Evolutionary conservation across 2,113 vertebrate genomes (phyloP), one percentile per base, ranked within the genome.

Genomic region (Embiotoca jacksoni): DNA sequence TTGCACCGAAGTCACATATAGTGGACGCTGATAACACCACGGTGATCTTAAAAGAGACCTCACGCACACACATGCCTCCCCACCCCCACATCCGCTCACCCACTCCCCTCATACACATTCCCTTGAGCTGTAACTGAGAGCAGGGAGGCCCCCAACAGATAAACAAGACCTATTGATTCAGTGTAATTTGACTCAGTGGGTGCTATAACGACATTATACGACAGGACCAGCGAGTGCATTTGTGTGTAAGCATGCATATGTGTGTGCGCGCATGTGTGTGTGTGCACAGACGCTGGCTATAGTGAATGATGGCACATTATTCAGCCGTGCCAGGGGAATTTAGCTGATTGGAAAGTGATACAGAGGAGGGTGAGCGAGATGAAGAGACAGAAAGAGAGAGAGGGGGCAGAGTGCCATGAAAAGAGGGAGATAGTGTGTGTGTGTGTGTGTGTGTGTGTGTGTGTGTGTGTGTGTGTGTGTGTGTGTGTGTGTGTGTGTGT

Each of bases 161-260:
- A 91, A 91, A 92, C 89, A 90, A 84, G 86, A 86, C 84, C 87
- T 89, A 93, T 91, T 91, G 92, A 93, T 92, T 89, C 83, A 65
- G 75, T 83, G 84, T 91, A 88, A 93, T 90, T 91, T 89, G 83
- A 90, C 88, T 83, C 88, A 72, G 70, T 81, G 39, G 77, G 72
- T 74, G 76, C 82, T 60, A 80, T 90, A 88, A 92, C 88, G 83
- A 79, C 85, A 91, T 93, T 91, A 89, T 58, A 80, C 81, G 68
- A 84, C 55, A 68, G 69, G 37, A 60, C 67, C 67, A 3, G 76
- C 11, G 50, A 76, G 72, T 80, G 70, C 60, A 8, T 64, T 33
- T 80, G 41, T 35, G 55, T 50, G 44, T 46, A 37, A 60, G 78
- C 69, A 58, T 80, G 62, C 50, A 60, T 78, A 50, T 80, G 72